Evolutionary conservation across 2,797 vertebrate genomes (phyloP).

Genomic region (Mareca strepera): DNA sequence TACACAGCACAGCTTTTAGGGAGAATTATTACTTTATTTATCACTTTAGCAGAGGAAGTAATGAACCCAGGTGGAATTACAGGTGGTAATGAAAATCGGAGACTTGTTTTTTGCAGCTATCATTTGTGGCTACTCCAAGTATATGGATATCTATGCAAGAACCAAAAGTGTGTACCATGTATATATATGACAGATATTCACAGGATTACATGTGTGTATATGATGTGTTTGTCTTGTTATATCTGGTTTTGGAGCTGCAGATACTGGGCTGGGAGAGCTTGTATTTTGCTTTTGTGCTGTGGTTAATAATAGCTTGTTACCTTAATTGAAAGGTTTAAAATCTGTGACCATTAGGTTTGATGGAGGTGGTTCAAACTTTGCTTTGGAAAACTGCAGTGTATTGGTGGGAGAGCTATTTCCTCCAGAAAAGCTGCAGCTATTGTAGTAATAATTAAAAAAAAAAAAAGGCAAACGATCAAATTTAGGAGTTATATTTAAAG

Average conservation of each 20-base stretch:
- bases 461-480: constrained; percentile 13
- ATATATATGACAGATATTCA: background rate
- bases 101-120: background rate
- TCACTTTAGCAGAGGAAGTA: background rate
- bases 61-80: background rate
- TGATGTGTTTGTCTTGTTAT: background rate
- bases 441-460: constrained; percentile 15
- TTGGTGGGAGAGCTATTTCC: background rate
- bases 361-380: constrained; percentile 17
- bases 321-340: constrained; percentile 7
- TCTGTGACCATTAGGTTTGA: background rate
- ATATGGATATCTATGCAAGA: background rate
- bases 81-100: background rate
- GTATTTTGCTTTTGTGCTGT: background rate
- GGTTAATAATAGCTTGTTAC: constrained; percentile 20
- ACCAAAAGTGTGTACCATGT: background rate
- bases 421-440: background rate
- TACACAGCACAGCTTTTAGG: background rate
- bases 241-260: background rate
- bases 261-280: background rate
- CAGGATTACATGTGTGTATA: background rate
- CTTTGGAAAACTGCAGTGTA: background rate
- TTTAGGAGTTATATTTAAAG: constrained; percentile 20
- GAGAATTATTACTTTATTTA: background rate
- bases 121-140: background rate